Conservation (phyloP, 2,888 invertebrate genomes). For the Calliphora vomitoria region DNA sequence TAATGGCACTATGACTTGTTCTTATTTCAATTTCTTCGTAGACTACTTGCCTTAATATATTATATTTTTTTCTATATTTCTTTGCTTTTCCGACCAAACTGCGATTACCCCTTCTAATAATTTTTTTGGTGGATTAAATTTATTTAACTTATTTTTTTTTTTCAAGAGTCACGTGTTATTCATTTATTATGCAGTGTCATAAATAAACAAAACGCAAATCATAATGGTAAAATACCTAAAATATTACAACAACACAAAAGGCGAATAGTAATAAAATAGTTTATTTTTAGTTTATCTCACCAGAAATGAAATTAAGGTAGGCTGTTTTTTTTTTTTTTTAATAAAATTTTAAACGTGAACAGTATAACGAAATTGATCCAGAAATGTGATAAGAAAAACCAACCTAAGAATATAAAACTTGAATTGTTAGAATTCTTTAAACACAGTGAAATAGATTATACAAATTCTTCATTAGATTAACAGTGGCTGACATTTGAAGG, state of each 20-base stretch:
- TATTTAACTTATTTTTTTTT: conserved; percentile 51
- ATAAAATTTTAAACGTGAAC: neutral
- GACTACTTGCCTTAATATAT: too few relatives aligned
- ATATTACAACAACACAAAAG: conserved; percentile 21
- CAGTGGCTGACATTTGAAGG: too few relatives aligned
- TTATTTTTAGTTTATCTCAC: conserved; percentile 32
- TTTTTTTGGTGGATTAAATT: conserved; percentile 23
- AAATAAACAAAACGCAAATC: conserved; percentile 56
- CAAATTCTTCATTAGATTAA: too few relatives aligned
- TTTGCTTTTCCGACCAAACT: neutral
- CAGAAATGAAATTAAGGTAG: conserved; percentile 42
- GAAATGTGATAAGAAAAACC: neutral
- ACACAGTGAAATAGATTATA: neutral
- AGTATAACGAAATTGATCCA: neutral
- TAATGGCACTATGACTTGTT: too few relatives aligned
- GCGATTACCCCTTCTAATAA: neutral
- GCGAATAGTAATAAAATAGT: conserved; percentile 7
- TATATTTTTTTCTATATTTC: neutral
- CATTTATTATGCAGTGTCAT: conserved; percentile 63
- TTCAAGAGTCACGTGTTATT: conserved; percentile 55
- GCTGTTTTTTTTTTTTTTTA: neutral
- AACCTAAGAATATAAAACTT: neutral
- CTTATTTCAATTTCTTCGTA: too few relatives aligned
- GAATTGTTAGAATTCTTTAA: neutral
- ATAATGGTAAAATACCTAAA: conserved; percentile 15